Evolutionary conservation across 2,888 invertebrate species (phyloP), one percentile per base, ranked within the genome.

Genomic region (Thera britannica): DNA sequence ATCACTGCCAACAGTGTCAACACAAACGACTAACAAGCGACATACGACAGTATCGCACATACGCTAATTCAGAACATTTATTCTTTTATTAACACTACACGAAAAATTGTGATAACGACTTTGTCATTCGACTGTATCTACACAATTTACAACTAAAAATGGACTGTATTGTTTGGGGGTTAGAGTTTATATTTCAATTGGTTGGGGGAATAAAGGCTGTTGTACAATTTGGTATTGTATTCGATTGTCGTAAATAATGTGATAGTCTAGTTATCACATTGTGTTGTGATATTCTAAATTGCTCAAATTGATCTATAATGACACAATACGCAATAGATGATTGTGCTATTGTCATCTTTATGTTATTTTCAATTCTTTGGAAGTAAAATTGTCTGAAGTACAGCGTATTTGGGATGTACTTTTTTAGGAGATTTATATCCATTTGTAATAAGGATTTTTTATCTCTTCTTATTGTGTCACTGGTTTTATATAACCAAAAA

Each of bases 231-330:
- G 48, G 44, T 52, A 61, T 35, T 58, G 12, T 59, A 55, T 62
- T 65, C 56, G 75, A 82, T 84, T 88, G 89, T 89, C 86, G 78
- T 83, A 77, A 41, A 73, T 57, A 70, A 79, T 85, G 86, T 88
- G 88, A 88, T 82, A 68, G 77, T 72, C 72, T 72, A 71, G 75
- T 89, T 89, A 89, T 75, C 86, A 79, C 78, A 52, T 51, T 56
- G 57, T 57, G 65, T 3, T 52, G 12, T 70, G 58, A 59, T 51
- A 63, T 72, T 68, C 69, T 73, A 79, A 82, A 74, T 65, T 73
- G 61, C 57, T 75, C 73, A 80, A 83, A 77, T 75, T 71, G 70
- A 56, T 70, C 51, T 62, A 79, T 80, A 81, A 85, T 75, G 69
- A 56, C 36, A 36, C 65, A 71, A 73, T 71, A 65, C 69, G 67